Conservation (phyloP, 1,140 invertebrate genomes). For the Hypothenemus hampei region DNA sequence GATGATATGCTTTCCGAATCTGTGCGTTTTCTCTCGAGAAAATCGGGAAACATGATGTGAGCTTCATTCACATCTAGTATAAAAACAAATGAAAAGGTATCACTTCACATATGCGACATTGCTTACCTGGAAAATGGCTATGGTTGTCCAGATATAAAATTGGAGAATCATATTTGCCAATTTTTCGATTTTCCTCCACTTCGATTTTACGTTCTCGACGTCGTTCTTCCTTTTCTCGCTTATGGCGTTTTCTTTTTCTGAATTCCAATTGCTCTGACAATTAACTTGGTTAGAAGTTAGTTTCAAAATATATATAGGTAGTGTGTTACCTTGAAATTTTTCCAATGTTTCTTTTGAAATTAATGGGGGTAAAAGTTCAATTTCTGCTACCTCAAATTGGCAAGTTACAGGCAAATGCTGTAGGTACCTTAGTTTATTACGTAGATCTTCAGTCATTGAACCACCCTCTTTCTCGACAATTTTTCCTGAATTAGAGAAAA, state of each 20-base stretch:
- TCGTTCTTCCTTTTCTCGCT: slow-evolving; percentile 62
- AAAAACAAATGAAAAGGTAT: neutral
- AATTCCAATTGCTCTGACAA: slow-evolving; percentile 58
- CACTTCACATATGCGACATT: slow-evolving; percentile 44
- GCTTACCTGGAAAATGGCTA: slow-evolving; percentile 58
- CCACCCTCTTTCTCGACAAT: slow-evolving; percentile 81
- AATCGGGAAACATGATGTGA: slow-evolving; percentile 57
- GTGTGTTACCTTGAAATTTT: slow-evolving; percentile 61
- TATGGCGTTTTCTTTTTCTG: slow-evolving; percentile 58
- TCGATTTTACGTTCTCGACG: slow-evolving; percentile 65
- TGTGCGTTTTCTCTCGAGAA: slow-evolving; percentile 23
- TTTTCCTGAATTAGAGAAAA: slow-evolving; percentile 9
- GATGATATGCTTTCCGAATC: slow-evolving; percentile 29
- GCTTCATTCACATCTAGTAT: slow-evolving; percentile 51
- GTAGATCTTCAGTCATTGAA: slow-evolving; percentile 76
- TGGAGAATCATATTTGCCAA: slow-evolving; percentile 58
- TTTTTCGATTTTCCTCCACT: slow-evolving; percentile 63
- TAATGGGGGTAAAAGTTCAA: slow-evolving; percentile 68
- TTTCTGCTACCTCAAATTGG: slow-evolving; percentile 84
- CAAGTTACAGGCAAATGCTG: slow-evolving; percentile 86
- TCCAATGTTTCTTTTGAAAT: slow-evolving; percentile 62
- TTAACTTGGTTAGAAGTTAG: neutral
- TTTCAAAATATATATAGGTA: slow-evolving; percentile 11
- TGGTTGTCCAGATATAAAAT: slow-evolving; percentile 57
- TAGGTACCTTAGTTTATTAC: slow-evolving; percentile 73